These are phyloP conservation scores for Aleiodes sp. DNA, from an alignment of 1,140 invertebrate genomes.

Conservation along the genomic window DNA sequence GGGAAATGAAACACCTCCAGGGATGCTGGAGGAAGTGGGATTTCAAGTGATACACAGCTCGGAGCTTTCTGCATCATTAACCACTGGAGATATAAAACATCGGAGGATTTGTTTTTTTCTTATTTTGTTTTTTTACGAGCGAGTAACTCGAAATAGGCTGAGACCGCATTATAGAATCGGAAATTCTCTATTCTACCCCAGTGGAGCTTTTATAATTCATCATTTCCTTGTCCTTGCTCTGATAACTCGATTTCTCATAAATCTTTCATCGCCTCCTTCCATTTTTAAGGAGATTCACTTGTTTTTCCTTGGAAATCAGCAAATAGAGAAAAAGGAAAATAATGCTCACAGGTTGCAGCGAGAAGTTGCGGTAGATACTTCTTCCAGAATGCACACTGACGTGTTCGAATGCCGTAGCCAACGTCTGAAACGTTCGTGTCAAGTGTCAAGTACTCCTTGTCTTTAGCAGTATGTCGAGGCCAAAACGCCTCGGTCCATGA, in stretches of 20 bases:
- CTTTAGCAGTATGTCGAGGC: conserved; percentile 85
- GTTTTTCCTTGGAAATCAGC: conserved; percentile 8
- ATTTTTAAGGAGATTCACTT: conserved; percentile 42
- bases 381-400: conserved; percentile 97
- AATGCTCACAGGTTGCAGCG: conserved; percentile 74
- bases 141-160: not conserved
- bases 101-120: not conserved
- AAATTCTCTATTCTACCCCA: not conserved
- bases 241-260: conserved; percentile 4
- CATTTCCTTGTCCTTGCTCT: conserved; percentile 4
- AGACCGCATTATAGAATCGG: conserved; percentile 3
- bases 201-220: not conserved
- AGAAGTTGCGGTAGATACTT: conserved; percentile 91
- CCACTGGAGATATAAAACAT: not conserved
- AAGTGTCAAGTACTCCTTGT: conserved; percentile 86
- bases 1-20: no score
- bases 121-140: not conserved
- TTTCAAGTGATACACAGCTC: no score
- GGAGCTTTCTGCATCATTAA: no score
- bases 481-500: conserved; percentile 78
- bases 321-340: not conserved
- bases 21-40: no score
- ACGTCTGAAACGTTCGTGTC: conserved; percentile 82
- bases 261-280: not conserved
- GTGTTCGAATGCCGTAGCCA: conserved; percentile 84